phyloP scores from a whole-genome alignment of 2,888 invertebrate genomes.

The Galerucella nymphaeae region DNA sequence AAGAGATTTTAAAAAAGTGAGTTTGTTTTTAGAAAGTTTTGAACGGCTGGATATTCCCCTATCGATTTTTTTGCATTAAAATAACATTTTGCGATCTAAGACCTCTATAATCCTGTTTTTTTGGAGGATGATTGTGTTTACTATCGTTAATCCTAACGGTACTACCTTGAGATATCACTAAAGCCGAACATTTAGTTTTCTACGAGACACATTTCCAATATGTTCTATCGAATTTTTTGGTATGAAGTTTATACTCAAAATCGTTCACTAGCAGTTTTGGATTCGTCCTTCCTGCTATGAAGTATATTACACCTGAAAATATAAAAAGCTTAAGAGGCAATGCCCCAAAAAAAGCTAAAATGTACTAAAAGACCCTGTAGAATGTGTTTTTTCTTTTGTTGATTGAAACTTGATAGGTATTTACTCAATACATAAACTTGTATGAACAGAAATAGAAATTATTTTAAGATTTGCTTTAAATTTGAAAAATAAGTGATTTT shows the following conservation, averaged over 20 bases:
- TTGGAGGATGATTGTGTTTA: conserved; percentile 52
- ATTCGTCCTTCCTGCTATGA: conserved; percentile 50
- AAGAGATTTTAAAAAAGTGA: too few relatives aligned
- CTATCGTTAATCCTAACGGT: conserved; percentile 43
- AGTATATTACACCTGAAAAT: conserved; percentile 49
- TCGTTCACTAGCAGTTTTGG: conserved; percentile 54
- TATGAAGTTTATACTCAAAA: conserved; percentile 50
- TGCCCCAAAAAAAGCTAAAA: too few relatives aligned
- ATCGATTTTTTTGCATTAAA: conserved; percentile 31
- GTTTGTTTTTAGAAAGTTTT: too few relatives aligned
- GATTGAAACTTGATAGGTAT: too few relatives aligned
- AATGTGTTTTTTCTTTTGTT: too few relatives aligned
- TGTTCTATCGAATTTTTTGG: conserved; percentile 48
- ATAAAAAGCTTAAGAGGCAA: neutral
- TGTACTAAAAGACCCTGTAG: too few relatives aligned
- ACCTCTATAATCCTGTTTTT: conserved; percentile 40
- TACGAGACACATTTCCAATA: conserved; percentile 54
- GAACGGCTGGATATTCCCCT: too few relatives aligned
- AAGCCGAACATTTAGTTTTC: conserved; percentile 50
- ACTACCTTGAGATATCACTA: conserved; percentile 49
- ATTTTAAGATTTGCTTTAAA: too few relatives aligned
- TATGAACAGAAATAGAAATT: too few relatives aligned
- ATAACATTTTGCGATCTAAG: conserved; percentile 41
- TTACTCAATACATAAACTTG: too few relatives aligned
- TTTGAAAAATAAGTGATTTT: too few relatives aligned